A percentile compares a stretch with the other conserved stretches of the same genome.
These are phyloP conservation scores for Myiagra hebetior DNA, from an alignment of 2,113 vertebrate species.

Conservation along the genomic window DNA sequence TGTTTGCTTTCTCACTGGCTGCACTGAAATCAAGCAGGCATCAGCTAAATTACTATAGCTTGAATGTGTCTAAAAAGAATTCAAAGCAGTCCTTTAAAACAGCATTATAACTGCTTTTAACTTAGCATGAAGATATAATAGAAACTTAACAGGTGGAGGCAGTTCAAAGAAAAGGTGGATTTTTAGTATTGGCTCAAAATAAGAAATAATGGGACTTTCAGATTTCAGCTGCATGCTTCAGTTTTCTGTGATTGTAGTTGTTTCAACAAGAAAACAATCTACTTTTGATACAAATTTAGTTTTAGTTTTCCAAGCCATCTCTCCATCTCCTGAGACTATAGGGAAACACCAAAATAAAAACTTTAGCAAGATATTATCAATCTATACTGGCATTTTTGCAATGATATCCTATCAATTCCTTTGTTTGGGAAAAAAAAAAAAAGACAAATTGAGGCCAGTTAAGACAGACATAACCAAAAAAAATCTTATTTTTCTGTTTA, in stretches of 20 bases:
- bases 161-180: neutral
- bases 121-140: neutral
- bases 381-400: neutral
- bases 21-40: neutral
- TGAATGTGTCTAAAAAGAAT: neutral
- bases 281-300: neutral
- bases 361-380: neutral
- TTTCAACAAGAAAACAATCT: neutral
- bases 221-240: neutral
- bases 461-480: neutral
- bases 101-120: neutral
- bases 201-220: neutral
- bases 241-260: neutral
- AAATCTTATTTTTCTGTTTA: neutral
- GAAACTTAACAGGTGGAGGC: neutral
- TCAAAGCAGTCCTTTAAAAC: neutral
- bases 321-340: neutral
- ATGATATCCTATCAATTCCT: neutral
- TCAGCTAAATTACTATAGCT: neutral
- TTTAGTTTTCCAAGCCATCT: neutral
- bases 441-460: neutral
- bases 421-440: neutral
- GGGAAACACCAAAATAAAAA: neutral
- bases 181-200: neutral
- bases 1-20: constrained; percentile 47